Conservation (phyloP, 1,140 invertebrate species). For the Drosophila kepulauana region DNA sequence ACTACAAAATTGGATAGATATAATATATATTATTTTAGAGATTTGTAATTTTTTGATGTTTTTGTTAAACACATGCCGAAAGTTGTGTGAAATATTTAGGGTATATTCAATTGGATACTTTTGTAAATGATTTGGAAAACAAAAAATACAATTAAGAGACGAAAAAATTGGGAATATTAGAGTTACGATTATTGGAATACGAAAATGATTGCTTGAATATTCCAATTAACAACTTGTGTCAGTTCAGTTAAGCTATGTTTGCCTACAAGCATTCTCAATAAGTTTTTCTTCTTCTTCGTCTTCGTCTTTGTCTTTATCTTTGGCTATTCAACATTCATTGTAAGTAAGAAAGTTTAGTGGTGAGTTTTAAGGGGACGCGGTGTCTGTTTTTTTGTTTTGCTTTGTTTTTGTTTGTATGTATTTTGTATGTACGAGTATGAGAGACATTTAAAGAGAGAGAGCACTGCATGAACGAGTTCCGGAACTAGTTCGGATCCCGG, state of each 20-base stretch:
- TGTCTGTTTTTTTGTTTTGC: conserved; percentile 13
- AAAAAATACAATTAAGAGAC: background rate
- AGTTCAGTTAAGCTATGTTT: conserved; percentile 32
- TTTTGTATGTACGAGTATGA: conserved; percentile 27
- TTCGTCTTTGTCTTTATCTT: background rate
- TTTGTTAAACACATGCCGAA: conserved; percentile 24
- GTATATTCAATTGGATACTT: background rate
- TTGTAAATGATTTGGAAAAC: background rate
- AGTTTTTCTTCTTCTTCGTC: conserved; percentile 4
- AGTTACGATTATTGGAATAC: conserved; percentile 4
- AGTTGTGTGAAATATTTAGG: conserved; percentile 1
- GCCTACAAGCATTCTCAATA: conserved; percentile 48
- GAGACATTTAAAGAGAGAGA: conserved; percentile 73
- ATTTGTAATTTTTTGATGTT: conserved; percentile 4
- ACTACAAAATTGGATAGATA: conserved; percentile 44
- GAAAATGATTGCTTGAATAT: conserved; percentile 10
- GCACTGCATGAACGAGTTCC: conserved; percentile 51
- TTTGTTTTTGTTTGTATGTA: conserved; percentile 29
- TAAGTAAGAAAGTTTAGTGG: conserved; percentile 17
- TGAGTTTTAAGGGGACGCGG: conserved; percentile 27
- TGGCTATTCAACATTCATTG: conserved; percentile 52
- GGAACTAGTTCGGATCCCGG: conserved; percentile 30
- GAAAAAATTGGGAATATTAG: background rate
- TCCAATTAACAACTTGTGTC: conserved; percentile 25
- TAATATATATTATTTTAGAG: conserved; percentile 8